Conservation (phyloP, 2,113 vertebrate species). For the Clarias batrachus region DNA sequence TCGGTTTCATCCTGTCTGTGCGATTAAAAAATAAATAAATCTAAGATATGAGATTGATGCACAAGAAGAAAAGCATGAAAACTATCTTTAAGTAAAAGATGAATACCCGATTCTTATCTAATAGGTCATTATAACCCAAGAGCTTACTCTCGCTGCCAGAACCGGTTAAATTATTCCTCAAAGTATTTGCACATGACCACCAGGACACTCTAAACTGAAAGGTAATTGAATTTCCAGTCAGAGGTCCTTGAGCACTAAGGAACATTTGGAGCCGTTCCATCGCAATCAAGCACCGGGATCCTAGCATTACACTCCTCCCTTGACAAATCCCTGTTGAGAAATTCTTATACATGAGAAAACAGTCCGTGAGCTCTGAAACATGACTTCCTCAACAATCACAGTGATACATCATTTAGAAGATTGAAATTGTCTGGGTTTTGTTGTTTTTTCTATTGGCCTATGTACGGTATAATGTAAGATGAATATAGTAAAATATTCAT, state of each 20-base stretch:
- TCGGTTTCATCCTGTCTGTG: not conserved
- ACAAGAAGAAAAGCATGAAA: not conserved
- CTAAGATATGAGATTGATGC: not conserved
- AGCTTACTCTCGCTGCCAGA: not conserved
- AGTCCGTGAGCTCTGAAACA: slow-evolving; percentile 37
- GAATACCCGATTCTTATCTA: slow-evolving; percentile 21
- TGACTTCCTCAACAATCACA: slow-evolving; percentile 55
- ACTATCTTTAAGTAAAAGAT: not conserved
- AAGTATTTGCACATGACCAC: slow-evolving; percentile 58
- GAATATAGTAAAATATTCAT: slow-evolving; percentile 55
- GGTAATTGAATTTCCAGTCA: slow-evolving; percentile 72
- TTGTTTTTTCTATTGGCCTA: slow-evolving; percentile 37
- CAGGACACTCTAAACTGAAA: slow-evolving; percentile 54
- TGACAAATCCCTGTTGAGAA: slow-evolving; percentile 44
- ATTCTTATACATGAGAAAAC: slow-evolving; percentile 29
- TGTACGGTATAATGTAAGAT: slow-evolving; percentile 58
- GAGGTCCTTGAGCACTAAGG: slow-evolving; percentile 58
- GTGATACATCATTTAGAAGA: slow-evolving; percentile 47
- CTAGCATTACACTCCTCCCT: slow-evolving; percentile 59
- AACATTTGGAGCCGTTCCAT: slow-evolving; percentile 61
- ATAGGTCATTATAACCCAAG: slow-evolving; percentile 34
- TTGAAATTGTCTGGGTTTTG: slow-evolving; percentile 51
- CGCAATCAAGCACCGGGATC: slow-evolving; percentile 58
- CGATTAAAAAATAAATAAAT: not conserved
- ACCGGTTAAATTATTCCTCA: slow-evolving; percentile 50